phyloP scores from a whole-genome alignment of 2,113 vertebrate genomes.

The Ahaetulla prasina region DNA sequence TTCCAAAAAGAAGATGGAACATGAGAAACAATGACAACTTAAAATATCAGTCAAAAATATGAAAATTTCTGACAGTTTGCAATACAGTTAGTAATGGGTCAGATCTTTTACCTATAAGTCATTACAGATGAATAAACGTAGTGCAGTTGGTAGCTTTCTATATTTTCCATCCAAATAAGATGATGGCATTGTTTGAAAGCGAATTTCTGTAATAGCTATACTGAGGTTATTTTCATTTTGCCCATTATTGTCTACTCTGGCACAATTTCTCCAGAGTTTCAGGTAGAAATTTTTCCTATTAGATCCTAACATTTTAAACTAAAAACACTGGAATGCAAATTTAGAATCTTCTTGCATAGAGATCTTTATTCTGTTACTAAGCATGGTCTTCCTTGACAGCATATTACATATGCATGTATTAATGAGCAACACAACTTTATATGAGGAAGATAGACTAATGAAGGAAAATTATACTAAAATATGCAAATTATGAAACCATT shows the following conservation, averaged over 20 bases:
- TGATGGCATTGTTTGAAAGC: no score
- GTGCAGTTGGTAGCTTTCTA: no score
- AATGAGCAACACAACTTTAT: background rate
- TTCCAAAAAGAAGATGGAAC: background rate
- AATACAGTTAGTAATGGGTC: no score
- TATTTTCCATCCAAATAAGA: no score
- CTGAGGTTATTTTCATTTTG: no score
- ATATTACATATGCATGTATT: background rate
- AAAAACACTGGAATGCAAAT: background rate
- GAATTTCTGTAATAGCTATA: no score
- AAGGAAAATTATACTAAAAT: background rate
- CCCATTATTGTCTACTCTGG: no score
- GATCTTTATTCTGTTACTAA: no score
- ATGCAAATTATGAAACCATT: background rate
- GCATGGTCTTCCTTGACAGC: no score
- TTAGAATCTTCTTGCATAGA: background rate
- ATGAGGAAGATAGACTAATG: background rate
- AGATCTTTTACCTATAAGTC: no score
- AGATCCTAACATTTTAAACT: background rate
- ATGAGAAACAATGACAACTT: background rate
- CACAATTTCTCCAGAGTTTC: no score
- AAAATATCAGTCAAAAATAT: background rate
- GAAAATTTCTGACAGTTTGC: background rate
- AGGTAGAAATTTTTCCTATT: background rate
- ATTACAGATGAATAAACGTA: no score